Evolutionary conservation across 2,888 invertebrate species (phyloP), one percentile per base, ranked within the genome.

Genomic region (Leptothorax acervorum): DNA sequence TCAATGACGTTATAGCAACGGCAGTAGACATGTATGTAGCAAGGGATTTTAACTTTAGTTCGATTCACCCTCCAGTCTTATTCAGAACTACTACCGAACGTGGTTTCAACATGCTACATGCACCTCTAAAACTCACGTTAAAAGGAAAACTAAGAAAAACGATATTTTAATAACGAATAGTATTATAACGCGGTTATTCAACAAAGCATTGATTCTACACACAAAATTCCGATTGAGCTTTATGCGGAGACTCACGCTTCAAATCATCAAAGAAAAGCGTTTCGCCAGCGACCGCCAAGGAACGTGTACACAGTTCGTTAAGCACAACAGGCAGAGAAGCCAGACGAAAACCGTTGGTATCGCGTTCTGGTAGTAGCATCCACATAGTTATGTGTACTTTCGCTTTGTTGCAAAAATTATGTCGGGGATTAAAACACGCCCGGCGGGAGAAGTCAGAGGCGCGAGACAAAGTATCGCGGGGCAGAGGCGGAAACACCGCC

Each of bases 371-470:
- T 28, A 53, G 48, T 15, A 11, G 23, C 60, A 23, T 70, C 57
- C 70, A 78, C 70, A 35, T 57, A 79, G 71, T 79, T 79, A 71
- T 60, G 45, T 39, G 76, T 62, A 82, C 57, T 85, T 78, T 63
- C 51, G 78, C 74, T 85, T 86, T 84, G 81, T 82, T 68, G 62
- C 83, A 89, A 89, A 88, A 88, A 89, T 88, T 85, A 86, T 86
- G 82, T 73, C 39, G 45, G 9, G 70, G 84, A 84, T 89, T 89
- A 87, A 89, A 89, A 85, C 62, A 35, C 70, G 53, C 55, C 48
- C 62, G n/a, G 51, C 51, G 45, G 28, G 42, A 63, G 48, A 62
- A 48, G 65, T 51, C 28, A 53, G 57, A 65, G 82, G n/a, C 23
- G 82, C 71, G 73, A 76, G 73, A 75, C 81, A 83, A 87, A 86